These are phyloP conservation scores for Entomobrya proxima DNA, from an alignment of 2,888 invertebrate species.

Conservation along the genomic window DNA sequence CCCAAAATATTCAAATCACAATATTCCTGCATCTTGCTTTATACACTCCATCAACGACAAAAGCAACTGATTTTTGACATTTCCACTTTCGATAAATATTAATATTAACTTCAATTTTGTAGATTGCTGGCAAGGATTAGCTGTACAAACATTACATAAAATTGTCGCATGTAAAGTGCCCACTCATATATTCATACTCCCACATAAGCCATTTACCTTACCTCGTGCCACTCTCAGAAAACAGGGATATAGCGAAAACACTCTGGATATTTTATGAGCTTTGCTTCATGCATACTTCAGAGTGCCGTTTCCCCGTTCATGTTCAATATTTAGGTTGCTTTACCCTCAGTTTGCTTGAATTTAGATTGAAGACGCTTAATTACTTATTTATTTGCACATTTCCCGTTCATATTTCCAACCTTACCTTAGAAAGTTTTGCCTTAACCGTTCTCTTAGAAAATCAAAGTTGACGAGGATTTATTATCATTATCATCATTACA, in stretches of 20 bases:
- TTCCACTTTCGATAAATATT: not conserved
- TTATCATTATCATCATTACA: constrained; percentile 21
- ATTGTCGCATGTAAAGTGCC: not conserved
- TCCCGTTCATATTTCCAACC: not conserved
- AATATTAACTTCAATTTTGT: not conserved
- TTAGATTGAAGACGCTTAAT: constrained; percentile 2
- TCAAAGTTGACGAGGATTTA: constrained; percentile 60
- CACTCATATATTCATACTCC: not conserved
- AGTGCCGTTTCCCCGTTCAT: not conserved
- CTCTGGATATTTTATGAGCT: constrained; percentile 24
- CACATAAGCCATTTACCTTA: not conserved
- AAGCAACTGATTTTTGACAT: too few relatives aligned
- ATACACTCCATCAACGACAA: too few relatives aligned
- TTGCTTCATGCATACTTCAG: not conserved
- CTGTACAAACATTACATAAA: not conserved
- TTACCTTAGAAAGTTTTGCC: not conserved
- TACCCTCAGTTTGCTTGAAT: not conserved
- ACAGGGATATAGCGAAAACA: not conserved
- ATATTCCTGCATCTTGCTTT: too few relatives aligned
- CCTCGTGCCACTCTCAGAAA: not conserved
- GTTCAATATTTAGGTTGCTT: not conserved
- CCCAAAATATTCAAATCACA: not conserved
- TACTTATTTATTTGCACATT: constrained; percentile 1
- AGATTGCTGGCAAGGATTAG: not conserved
- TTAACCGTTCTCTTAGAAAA: not conserved